Evolutionary conservation across 1,140 invertebrate species (phyloP).

Genomic region (Zaprionus tsacasi): DNA sequence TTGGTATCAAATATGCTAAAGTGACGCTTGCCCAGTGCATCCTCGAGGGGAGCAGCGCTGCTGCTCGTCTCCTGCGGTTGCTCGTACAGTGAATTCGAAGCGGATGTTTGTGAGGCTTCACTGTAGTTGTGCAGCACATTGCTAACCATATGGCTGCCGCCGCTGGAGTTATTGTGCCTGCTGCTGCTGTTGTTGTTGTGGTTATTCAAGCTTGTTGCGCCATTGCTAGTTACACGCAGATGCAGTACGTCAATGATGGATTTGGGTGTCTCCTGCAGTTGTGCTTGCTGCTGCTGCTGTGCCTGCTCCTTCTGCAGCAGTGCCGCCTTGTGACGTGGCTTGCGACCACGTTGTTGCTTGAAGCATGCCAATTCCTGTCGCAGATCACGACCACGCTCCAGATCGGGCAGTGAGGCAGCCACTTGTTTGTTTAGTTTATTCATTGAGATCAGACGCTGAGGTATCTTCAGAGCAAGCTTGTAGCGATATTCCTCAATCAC

Average conservation of each 20-base stretch:
- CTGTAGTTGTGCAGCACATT: slow-evolving; percentile 65
- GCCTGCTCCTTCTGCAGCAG: slow-evolving; percentile 1
- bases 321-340: slow-evolving; percentile 20
- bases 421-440: slow-evolving; percentile 86
- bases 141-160: background rate
- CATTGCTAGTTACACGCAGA: slow-evolving; percentile 67
- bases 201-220: too few species aligned
- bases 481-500: slow-evolving; percentile 89
- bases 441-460: slow-evolving; percentile 90
- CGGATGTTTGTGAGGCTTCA: slow-evolving; percentile 71
- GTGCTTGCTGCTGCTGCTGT: slow-evolving; percentile 18
- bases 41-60: slow-evolving; percentile 79
- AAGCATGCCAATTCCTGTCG: slow-evolving; percentile 59
- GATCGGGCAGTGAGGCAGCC: slow-evolving; percentile 90
- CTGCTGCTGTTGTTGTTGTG: background rate
- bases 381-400: slow-evolving; percentile 85
- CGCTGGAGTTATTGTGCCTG: background rate
- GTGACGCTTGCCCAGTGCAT: slow-evolving; percentile 84
- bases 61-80: slow-evolving; percentile 64
- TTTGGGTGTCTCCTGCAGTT: slow-evolving; percentile 51
- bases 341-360: slow-evolving; percentile 38
- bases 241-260: slow-evolving; percentile 83
- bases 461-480: slow-evolving; percentile 92
- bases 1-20: slow-evolving; percentile 89
- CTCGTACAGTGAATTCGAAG: slow-evolving; percentile 84